These are phyloP conservation scores for Ophioninae sp. DNA, from an alignment of 2,888 invertebrate species.

Conservation along the genomic window DNA sequence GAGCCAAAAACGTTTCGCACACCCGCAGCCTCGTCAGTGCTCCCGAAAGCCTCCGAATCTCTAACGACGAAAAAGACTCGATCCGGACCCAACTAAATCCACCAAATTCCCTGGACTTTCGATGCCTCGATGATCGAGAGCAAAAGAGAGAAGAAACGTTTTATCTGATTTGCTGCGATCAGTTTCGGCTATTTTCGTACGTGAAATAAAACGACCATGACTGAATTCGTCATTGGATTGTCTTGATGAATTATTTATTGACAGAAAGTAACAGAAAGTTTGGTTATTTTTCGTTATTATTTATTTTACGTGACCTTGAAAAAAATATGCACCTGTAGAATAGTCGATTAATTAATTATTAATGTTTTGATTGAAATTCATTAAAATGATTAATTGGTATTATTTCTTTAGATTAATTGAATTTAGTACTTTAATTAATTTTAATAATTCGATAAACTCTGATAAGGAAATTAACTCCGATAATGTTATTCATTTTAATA, in stretches of 20 bases:
- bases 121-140: not conserved
- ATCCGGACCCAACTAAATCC: conserved; percentile 23
- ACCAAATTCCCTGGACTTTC: conserved; percentile 31
- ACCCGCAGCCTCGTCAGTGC: conserved; percentile 2
- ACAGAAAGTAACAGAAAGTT: not conserved
- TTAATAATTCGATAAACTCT: too few species aligned
- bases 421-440: too few species aligned
- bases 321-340: too few species aligned
- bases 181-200: conserved; percentile 23
- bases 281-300: not conserved
- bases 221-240: not conserved
- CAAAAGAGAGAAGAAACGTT: conserved; percentile 9
- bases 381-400: too few species aligned
- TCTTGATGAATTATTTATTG: not conserved
- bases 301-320: not conserved
- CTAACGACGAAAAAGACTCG: conserved; percentile 28
- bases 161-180: conserved; percentile 7
- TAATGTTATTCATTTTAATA: too few species aligned
- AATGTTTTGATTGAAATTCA: too few species aligned
- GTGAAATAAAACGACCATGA: not conserved
- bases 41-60: conserved; percentile 9
- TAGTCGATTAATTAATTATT: too few species aligned
- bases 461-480: too few species aligned
- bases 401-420: too few species aligned
- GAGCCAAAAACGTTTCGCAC: conserved; percentile 13